A percentile compares a stretch with the other conserved stretches of the same genome.
These are phyloP conservation scores for Brenthis hecate DNA, from an alignment of 2,888 invertebrate genomes.

Conservation along the genomic window DNA sequence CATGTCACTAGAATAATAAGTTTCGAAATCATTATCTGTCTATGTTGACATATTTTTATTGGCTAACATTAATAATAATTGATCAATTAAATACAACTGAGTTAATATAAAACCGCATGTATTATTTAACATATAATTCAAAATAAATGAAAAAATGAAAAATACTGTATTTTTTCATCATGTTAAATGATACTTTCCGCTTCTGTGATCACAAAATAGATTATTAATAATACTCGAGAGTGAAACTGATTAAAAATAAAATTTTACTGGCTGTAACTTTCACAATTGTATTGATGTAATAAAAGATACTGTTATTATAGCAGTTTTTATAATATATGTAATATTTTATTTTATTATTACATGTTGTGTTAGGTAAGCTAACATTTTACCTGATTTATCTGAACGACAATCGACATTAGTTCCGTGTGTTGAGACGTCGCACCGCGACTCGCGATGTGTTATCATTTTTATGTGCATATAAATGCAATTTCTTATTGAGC, in stretches of 20 bases:
- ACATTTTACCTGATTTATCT: constrained; percentile 27
- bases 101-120: no score
- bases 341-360: not conserved
- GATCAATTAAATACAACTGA: no score
- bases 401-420: constrained; percentile 31
- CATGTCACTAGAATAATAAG: no score
- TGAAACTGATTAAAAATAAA: constrained; percentile 2
- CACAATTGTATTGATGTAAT: constrained; percentile 3
- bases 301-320: constrained; percentile 5
- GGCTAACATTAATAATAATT: no score
- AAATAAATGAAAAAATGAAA: no score
- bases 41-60: no score
- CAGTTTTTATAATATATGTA: no score
- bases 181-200: no score
- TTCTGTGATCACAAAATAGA: not conserved
- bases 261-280: not conserved
- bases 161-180: no score
- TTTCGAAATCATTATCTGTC: no score
- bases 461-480: constrained; percentile 27
- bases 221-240: not conserved
- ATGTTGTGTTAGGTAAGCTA: constrained; percentile 20
- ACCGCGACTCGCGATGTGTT: constrained; percentile 16
- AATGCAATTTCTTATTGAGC: constrained; percentile 17
- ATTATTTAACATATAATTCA: no score
- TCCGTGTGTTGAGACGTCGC: constrained; percentile 28